A percentile compares a stretch with the other conserved stretches of the same genome.
phyloP scores from a whole-genome alignment of 2,113 vertebrate genomes.

The Empidonax alnorum region DNA sequence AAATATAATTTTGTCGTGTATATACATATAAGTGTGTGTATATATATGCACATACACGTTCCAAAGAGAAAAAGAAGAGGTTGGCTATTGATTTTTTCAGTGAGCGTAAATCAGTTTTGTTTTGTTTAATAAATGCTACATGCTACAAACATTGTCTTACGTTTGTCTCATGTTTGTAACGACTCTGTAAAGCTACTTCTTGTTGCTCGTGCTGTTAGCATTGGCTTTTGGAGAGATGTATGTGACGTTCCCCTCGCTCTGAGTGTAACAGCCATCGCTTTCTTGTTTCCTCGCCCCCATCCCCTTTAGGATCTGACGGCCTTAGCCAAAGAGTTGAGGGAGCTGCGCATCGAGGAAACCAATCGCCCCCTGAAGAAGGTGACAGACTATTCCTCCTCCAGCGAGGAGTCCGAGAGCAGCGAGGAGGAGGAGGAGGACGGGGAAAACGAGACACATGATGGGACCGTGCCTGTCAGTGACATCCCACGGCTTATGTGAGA shows the following conservation, averaged over 20 bases:
- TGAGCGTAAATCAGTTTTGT: constrained; percentile 71
- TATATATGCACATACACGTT: constrained; percentile 64
- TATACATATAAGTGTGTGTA: constrained; percentile 65
- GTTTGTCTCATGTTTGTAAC: constrained; percentile 77
- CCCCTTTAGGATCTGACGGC: constrained; percentile 91
- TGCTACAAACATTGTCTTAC: constrained; percentile 75
- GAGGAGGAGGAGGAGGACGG: constrained; percentile 93
- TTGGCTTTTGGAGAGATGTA: constrained; percentile 69
- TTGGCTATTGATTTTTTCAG: constrained; percentile 72
- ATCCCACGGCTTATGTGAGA: constrained; percentile 97
- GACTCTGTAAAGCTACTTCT: constrained; percentile 71
- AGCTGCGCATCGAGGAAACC: constrained; percentile 93
- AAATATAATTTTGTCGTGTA: constrained; percentile 63
- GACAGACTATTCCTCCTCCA: constrained; percentile 98
- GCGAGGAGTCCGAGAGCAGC: constrained; percentile 94
- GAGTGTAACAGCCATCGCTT: background rate
- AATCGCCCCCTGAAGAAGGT: constrained; percentile 95
- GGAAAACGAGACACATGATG: constrained; percentile 89
- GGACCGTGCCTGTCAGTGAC: constrained; percentile 95
- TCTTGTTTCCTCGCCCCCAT: constrained; percentile 25
- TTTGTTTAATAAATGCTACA: constrained; percentile 76
- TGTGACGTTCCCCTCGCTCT: background rate
- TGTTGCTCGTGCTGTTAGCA: constrained; percentile 74
- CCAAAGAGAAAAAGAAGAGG: constrained; percentile 64
- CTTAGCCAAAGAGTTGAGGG: constrained; percentile 94